Base-by-base conservation (phyloP, 2,113 vertebrate species). In the Gymnorhina tibicen region DNA sequence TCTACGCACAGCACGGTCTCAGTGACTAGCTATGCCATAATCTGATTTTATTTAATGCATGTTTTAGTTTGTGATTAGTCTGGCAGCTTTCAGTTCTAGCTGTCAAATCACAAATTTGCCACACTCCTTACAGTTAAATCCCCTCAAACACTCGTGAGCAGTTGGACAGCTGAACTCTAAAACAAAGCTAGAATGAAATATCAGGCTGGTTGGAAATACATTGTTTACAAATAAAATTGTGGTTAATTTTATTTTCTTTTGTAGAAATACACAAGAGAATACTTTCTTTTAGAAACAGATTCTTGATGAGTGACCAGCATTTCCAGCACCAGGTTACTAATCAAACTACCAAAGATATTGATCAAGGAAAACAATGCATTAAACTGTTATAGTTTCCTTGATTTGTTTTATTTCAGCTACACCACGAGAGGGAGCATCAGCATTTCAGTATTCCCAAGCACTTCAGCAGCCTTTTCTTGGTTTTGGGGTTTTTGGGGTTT, bases 381-480 rank as follows among this genome's bases (percentile, higher is more conserved):
- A 18, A 46, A 56, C 8, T 5, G 12, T n/a, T 44, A 52, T 1
- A 15, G 11, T 37, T 81, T 59, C 17, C 24, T 59, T 19, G 27
- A 26, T 72, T 56, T 85, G 53, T 35, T n/a, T 22, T 13, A 44
- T 76, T 66, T 63, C 53, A 58, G 30, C 47, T 44, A 62, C 23
- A 68, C 97, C 97, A 97, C 96, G 26, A 96, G 97, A 97, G 97
- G 97, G 98, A 91, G 97, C 88, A 69, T 91, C 56, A 92, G 69
- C 11, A 91, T 95, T 89, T 91, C 91, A 59, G 8, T 91, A 87
- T 33, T 72, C 49, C 46, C 47, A 58, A 77, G 35, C 46, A 50
- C 56, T 95, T 22, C 8, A 39, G 4, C 15, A 41, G 7, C 49
- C 13, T 66, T 70, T 39, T 32, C 18, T 6, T 4, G 1, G 15